Conservation (phyloP, 2,888 invertebrate genomes). For the Ennomos quercinarius region DNA sequence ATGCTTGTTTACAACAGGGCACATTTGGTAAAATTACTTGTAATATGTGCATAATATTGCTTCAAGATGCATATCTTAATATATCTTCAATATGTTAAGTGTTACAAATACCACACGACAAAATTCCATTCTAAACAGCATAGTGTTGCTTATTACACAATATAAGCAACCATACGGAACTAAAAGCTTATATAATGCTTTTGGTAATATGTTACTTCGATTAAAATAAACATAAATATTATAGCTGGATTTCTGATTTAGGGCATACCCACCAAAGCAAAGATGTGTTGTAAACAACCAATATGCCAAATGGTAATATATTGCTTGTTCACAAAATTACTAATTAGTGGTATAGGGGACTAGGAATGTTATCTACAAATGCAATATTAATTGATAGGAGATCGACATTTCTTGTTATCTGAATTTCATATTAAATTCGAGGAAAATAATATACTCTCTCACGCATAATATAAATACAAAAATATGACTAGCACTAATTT, state of each 20-base stretch:
- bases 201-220: background rate
- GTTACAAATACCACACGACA: background rate
- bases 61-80: constrained; percentile 6
- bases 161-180: background rate
- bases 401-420: constrained; percentile 6
- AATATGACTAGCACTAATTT: constrained; percentile 64
- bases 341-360: constrained; percentile 38
- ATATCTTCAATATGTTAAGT: background rate
- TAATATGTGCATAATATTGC: constrained; percentile 16
- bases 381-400: constrained; percentile 36
- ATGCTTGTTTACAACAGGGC: too few species aligned
- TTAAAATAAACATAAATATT: too few species aligned
- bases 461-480: constrained; percentile 53
- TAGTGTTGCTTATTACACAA: background rate
- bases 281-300: too few species aligned
- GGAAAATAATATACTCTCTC: constrained; percentile 33
- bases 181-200: background rate
- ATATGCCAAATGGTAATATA: too few species aligned
- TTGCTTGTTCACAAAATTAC: too few species aligned
- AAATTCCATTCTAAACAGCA: constrained; percentile 6
- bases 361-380: constrained; percentile 69
- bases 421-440: constrained; percentile 28
- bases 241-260: background rate
- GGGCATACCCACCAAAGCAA: too few species aligned
- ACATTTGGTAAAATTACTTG: too few species aligned